Percentiles rank a stretch among this genome's conserved stretches.
Conservation (phyloP, 2,797 vertebrate species). For the Pipistrellus nathusii region DNA sequence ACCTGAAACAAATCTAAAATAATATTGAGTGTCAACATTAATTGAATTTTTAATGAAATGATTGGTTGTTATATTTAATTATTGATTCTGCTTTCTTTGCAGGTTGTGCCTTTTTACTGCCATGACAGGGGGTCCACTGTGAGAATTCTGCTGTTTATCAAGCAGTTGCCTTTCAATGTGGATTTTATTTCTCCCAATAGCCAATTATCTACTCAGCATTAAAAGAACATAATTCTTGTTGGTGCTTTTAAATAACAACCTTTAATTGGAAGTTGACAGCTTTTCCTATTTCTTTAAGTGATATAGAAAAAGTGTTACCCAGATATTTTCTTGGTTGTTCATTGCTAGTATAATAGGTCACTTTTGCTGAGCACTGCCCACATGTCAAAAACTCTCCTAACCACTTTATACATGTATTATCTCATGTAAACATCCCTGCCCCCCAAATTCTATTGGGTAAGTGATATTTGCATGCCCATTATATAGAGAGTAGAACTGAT, state of each 20-base stretch:
- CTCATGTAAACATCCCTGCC: not conserved
- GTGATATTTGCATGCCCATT: not conserved
- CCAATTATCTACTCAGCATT: not conserved
- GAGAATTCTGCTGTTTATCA: not conserved
- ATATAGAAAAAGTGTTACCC: not conserved
- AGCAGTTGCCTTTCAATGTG: not conserved
- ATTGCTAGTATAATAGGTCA: not conserved
- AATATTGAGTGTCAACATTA: not conserved
- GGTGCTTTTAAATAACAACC: not conserved
- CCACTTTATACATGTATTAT: not conserved
- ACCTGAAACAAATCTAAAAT: not conserved
- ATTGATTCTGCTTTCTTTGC: not conserved
- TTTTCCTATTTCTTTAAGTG: not conserved
- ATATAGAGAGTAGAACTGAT: not conserved
- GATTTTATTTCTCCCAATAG: not conserved
- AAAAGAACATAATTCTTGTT: not conserved
- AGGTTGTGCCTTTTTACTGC: not conserved
- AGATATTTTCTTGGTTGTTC: not conserved
- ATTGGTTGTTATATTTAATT: not conserved
- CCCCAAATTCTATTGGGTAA: not conserved
- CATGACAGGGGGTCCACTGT: not conserved
- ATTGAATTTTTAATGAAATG: not conserved
- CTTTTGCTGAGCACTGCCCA: not conserved
- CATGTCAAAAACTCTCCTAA: not conserved
- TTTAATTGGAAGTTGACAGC: not conserved